Conservation (phyloP, 2,797 vertebrate species). For the Anguilla marmorata region DNA sequence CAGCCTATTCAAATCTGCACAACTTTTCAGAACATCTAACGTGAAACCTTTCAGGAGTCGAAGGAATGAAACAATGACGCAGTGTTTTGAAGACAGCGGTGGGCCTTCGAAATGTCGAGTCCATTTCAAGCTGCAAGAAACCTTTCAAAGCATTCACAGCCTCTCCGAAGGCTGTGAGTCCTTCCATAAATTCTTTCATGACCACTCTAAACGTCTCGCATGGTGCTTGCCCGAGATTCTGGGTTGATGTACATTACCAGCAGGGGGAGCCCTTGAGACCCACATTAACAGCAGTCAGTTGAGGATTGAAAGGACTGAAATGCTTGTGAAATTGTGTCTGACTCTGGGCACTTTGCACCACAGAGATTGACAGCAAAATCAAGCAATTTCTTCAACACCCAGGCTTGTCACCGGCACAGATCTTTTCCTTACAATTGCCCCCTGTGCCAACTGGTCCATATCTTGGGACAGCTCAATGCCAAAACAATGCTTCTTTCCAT, state of each 20-base stretch:
- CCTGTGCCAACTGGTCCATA: background rate
- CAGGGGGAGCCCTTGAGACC: background rate
- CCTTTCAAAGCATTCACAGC: background rate
- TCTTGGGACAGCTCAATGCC: background rate
- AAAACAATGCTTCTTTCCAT: constrained; percentile 14
- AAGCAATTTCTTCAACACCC: constrained; percentile 29
- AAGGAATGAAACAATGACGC: background rate
- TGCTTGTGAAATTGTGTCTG: background rate
- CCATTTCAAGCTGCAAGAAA: background rate
- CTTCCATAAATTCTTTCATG: background rate
- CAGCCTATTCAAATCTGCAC: background rate
- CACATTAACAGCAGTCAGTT: background rate
- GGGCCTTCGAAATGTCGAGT: background rate
- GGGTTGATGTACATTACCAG: background rate
- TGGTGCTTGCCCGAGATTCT: background rate
- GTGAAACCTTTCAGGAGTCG: background rate
- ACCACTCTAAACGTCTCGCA: background rate
- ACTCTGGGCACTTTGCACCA: background rate
- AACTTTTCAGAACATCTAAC: background rate
- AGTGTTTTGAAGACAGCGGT: background rate
- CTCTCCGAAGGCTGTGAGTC: background rate
- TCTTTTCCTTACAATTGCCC: background rate
- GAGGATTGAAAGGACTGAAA: background rate
- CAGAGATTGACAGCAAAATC: constrained; percentile 19
- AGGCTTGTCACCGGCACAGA: constrained; percentile 17